These are phyloP conservation scores for Vicugna pacos DNA, from an alignment of 2,113 vertebrate species.

Conservation along the genomic window DNA sequence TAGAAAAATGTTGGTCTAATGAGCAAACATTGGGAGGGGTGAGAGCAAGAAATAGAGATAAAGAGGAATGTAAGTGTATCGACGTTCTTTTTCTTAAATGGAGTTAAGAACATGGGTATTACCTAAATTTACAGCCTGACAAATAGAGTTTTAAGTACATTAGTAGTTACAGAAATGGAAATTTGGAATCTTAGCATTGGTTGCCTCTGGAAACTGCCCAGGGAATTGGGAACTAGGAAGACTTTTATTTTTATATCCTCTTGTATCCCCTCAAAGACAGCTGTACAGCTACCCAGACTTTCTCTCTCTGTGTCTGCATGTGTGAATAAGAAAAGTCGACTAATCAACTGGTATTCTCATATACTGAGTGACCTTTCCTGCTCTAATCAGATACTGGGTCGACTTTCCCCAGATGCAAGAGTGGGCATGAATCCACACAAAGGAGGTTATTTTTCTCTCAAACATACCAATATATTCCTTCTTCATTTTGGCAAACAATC, in stretches of 20 bases:
- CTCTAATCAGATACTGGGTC: neutral
- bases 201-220: neutral
- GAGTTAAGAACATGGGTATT: neutral
- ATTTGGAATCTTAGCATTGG: neutral
- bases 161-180: neutral
- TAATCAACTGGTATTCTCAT: neutral
- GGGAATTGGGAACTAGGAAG: neutral
- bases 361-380: neutral
- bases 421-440: neutral
- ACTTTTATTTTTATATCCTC: neutral
- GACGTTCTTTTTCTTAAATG: neutral
- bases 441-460: neutral
- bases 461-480: neutral
- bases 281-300: neutral
- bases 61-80: neutral
- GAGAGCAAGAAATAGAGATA: neutral
- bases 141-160: neutral
- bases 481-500: neutral
- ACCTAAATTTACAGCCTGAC: neutral
- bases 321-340: neutral
- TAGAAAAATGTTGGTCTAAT: neutral
- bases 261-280: neutral
- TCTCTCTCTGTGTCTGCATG: neutral
- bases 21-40: neutral
- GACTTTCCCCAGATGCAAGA: neutral